Evolutionary conservation across 2,888 invertebrate species (phyloP), one percentile per base, ranked within the genome.

Genomic region (Piscicola geometra): DNA sequence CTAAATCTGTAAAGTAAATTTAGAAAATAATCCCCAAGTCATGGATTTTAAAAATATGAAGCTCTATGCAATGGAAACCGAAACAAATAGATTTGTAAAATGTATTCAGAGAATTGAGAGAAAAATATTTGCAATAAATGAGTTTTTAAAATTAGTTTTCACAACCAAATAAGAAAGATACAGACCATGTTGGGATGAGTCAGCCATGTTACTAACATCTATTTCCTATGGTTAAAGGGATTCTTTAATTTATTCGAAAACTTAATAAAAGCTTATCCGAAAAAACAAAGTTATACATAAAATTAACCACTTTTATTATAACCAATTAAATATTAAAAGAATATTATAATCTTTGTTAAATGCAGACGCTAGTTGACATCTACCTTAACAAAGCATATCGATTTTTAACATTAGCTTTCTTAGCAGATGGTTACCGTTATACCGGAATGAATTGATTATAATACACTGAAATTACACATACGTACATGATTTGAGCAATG

Each of bases 341-440:
- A 5, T 18, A 56, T 56, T 18, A 21, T 56, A 56, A 56, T 56
- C 25, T 56, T 56, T 25, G 60, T 25, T 25, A 56, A 5, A 15
- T 41, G 15, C 41, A 41, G 41, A 41, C 41, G 21, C 60, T 18
- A 21, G 60, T 3, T 56, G 60, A 56, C 60, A 56, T 56, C 60
- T 56, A 56, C 60, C 60, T 56, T 21, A 56, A 56, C 60, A 56
- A 56, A 56, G 60, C 60, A n/a, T 18, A 56, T 56, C 25, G 60
- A 56, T 56, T 56, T 56, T 56, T 56, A 15, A 56, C 60, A 25
- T 41, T n/a, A 41, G 41, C 21, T 56, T 56, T 21, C n/a, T 56
- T 25, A 56, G 60, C 60, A 56, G 60, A 56, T 56, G 60, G 21
- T 56, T 56, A 21, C 9, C n/a, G 25, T 5, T 56, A 56, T 56